A percentile compares a stretch with the other conserved stretches of the same genome.
Conservation (phyloP, 2,797 vertebrate genomes). For the Benthosema pterotum region DNA sequence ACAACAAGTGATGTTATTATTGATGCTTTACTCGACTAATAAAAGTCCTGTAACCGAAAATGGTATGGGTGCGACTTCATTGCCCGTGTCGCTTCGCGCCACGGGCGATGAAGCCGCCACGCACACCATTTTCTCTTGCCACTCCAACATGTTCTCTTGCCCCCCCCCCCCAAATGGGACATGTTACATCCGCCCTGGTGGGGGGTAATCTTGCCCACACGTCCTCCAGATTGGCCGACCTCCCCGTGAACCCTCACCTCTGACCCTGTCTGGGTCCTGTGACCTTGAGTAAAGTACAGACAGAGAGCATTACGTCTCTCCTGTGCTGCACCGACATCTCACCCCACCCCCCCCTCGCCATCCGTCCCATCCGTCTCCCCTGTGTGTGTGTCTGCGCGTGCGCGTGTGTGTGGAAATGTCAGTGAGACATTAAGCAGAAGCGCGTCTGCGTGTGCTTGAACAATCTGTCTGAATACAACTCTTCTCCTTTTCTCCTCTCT, state of each 20-base stretch:
- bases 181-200: no score
- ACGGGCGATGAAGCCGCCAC: no score
- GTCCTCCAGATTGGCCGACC: slow-evolving; percentile 80
- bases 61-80: no score
- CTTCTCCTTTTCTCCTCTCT: slow-evolving; percentile 29
- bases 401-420: slow-evolving; percentile 75
- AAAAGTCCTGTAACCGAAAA: no score
- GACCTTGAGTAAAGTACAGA: slow-evolving; percentile 78
- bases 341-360: slow-evolving; percentile 25
- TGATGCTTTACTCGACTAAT: no score
- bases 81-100: no score
- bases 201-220: slow-evolving; percentile 62
- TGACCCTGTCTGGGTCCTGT: slow-evolving; percentile 87
- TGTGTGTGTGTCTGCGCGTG: slow-evolving; percentile 33
- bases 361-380: slow-evolving; percentile 59
- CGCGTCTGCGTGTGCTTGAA: slow-evolving; percentile 76
- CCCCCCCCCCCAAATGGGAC: no score
- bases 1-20: no score
- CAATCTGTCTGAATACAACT: slow-evolving; percentile 73
- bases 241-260: slow-evolving; percentile 88
- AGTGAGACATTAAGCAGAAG: slow-evolving; percentile 85
- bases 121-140: no score
- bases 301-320: slow-evolving; percentile 56
- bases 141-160: no score
- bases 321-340: slow-evolving; percentile 29